Evolutionary conservation across 2,888 invertebrate species (phyloP).

Genomic region (Syrista parreyssii): DNA sequence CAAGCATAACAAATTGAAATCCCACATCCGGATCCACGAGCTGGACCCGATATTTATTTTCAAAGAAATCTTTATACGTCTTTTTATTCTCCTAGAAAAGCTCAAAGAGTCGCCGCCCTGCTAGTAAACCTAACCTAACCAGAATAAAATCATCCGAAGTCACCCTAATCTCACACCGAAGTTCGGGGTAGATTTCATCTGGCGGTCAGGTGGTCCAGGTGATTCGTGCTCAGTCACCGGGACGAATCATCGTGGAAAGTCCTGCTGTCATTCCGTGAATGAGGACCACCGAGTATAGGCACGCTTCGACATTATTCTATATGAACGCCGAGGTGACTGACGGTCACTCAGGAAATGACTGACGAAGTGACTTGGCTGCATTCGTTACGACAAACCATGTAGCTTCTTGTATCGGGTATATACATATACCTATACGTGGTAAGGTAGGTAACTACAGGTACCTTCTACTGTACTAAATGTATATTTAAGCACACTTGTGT

Average conservation of each 20-base stretch:
- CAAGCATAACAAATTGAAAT: not conserved
- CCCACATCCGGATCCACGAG: not conserved
- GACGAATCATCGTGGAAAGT: not conserved
- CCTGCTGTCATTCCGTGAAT: not conserved
- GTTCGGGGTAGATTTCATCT: conserved; percentile 2
- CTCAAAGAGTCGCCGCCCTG: not conserved
- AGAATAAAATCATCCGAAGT: not conserved
- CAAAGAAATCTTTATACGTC: not conserved
- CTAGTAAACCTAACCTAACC: not conserved
- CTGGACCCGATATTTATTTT: not conserved
- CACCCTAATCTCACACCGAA: not conserved
- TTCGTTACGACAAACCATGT: not conserved
- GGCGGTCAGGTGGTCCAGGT: not conserved
- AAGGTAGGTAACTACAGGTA: not conserved
- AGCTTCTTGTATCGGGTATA: not conserved
- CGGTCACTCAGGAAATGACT: not conserved
- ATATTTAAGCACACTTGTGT: not conserved
- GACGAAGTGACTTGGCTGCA: not conserved
- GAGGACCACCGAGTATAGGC: not conserved
- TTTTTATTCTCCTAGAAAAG: not conserved
- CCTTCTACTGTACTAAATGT: not conserved
- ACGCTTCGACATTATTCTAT: not conserved
- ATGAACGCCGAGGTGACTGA: not conserved
- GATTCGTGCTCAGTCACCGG: not conserved
- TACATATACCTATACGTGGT: not conserved